These are phyloP conservation scores for Xestoiulus laeticollis DNA, from an alignment of 2,888 invertebrate genomes.

Conservation along the genomic window DNA sequence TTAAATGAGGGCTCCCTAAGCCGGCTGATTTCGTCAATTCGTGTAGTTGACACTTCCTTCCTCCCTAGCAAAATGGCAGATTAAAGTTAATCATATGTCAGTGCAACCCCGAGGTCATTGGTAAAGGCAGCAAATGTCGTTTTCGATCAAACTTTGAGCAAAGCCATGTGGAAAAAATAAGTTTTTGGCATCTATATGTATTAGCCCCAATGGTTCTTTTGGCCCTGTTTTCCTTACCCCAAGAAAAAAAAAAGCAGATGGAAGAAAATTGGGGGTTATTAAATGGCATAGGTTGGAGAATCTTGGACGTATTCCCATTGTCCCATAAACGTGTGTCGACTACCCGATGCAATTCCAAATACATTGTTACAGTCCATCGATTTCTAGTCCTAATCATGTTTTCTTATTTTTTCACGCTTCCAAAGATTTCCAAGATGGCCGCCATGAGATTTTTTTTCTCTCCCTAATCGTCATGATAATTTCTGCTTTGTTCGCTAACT, in stretches of 20 bases:
- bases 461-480: not conserved
- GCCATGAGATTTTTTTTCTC: not conserved
- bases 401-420: not conserved
- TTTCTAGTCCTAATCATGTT: not conserved
- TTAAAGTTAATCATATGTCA: conserved; percentile 37
- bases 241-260: not conserved
- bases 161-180: conserved; percentile 18
- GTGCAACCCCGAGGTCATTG: conserved; percentile 25
- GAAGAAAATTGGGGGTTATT: conserved; percentile 29
- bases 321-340: conserved; percentile 11
- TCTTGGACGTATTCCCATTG: not conserved
- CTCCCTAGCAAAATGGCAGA: conserved; percentile 1
- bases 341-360: not conserved
- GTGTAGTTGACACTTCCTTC: conserved; percentile 37
- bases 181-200: not conserved
- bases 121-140: not conserved
- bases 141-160: not conserved
- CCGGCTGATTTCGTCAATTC: conserved; percentile 28
- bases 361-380: conserved; percentile 27
- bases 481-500: not conserved
- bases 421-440: not conserved
- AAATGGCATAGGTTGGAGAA: not conserved
- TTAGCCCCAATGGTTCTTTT: not conserved
- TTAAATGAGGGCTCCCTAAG: not conserved
- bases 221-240: not conserved